A percentile compares a stretch with the other conserved stretches of the same genome.
phyloP scores from a whole-genome alignment of 2,888 invertebrate genomes.

The Limnephilus marmoratus region DNA sequence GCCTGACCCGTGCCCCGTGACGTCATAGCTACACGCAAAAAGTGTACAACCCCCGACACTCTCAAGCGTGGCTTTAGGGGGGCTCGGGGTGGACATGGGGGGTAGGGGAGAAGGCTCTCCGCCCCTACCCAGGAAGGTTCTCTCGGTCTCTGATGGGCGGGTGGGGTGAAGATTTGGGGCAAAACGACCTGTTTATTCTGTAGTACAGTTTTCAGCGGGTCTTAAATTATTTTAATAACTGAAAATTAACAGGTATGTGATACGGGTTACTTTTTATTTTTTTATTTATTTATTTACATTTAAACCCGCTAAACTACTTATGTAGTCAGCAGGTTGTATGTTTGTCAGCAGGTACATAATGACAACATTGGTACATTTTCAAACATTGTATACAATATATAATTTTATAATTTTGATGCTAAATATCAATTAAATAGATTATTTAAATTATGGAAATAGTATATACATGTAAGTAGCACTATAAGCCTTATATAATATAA shows the following conservation, averaged over 20 bases:
- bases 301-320: too few species aligned
- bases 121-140: neutral
- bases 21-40: conserved; percentile 26
- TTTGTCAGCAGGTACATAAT: too few species aligned
- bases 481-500: too few species aligned
- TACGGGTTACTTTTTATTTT: too few species aligned
- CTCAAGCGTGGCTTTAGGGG: neutral
- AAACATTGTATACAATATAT: too few species aligned
- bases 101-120: neutral
- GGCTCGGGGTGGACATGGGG: neutral
- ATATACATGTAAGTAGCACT: too few species aligned
- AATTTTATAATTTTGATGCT: too few species aligned
- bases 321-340: too few species aligned
- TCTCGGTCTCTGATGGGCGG: neutral
- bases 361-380: too few species aligned
- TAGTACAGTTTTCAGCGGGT: neutral
- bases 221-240: conserved; percentile 10
- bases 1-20: neutral
- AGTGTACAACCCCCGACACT: conserved; percentile 31
- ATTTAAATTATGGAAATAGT: too few species aligned
- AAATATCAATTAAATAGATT: too few species aligned
- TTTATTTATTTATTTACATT: too few species aligned
- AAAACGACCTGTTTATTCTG: conserved; percentile 13
- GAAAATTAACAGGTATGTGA: conserved; percentile 15
- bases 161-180: neutral